These are phyloP conservation scores for Styela clava DNA, from an alignment of 23 tunicate genomes.

Conservation along the genomic window DNA sequence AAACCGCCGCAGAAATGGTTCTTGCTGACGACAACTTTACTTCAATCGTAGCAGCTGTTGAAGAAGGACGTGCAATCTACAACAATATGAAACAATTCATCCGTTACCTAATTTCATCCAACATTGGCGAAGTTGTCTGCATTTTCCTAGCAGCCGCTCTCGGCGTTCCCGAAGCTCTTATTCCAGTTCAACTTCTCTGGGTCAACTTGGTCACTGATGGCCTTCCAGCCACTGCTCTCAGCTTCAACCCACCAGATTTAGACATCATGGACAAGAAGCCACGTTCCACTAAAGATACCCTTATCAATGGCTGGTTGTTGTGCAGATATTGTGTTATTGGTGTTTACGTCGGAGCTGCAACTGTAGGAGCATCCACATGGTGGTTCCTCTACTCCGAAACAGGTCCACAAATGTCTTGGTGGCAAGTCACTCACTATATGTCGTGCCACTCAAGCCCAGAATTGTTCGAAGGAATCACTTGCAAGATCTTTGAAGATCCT, in stretches of 20 bases:
- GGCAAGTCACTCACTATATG: constrained; percentile 72
- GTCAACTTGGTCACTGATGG: constrained; percentile 99
- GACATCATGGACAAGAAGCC: constrained; percentile 95
- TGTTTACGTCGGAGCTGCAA: constrained; percentile 74
- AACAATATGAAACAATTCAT: constrained; percentile 99
- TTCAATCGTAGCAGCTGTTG: constrained; percentile 98
- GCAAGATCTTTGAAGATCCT: constrained; percentile 47
- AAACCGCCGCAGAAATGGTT: constrained; percentile 97
- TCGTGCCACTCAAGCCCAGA: constrained; percentile 36
- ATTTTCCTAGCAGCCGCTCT: constrained; percentile 99
- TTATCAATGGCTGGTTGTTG: constrained; percentile 86
- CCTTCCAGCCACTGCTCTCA: constrained; percentile 96
- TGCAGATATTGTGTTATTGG: constrained; percentile 98
- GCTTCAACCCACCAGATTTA: constrained; percentile 97
- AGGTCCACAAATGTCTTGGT: constrained; percentile 74
- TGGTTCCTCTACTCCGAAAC: constrained; percentile 56
- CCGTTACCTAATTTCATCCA: constrained; percentile 94
- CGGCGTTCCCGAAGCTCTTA: constrained; percentile 98
- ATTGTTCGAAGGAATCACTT: constrained; percentile 47
- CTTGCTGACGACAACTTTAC: constrained; percentile 98
- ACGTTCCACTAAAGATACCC: constrained; percentile 85
- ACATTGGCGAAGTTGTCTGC: constrained; percentile 99
- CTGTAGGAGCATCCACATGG: constrained; percentile 73
- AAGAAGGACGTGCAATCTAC: constrained; percentile 99
- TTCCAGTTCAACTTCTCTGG: constrained; percentile 98